Conservation (phyloP, 2,888 invertebrate genomes). For the Apoda limacodes region DNA sequence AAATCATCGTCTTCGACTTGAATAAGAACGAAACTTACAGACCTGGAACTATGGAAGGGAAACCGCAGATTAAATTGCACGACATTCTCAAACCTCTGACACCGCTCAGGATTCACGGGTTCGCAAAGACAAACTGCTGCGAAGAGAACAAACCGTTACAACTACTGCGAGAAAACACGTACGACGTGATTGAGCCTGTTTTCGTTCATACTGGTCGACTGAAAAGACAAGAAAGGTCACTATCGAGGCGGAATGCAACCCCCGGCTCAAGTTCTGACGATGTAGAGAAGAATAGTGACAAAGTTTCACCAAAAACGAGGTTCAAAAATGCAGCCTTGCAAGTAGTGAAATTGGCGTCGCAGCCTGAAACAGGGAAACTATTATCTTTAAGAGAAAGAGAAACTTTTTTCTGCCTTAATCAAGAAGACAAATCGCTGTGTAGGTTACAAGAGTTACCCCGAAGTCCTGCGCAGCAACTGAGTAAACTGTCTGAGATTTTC, state of each 20-base stretch:
- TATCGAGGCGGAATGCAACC: conserved; percentile 16
- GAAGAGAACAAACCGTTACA: conserved; percentile 40
- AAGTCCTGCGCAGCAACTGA: conserved; percentile 44
- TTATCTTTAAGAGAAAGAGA: conserved; percentile 49
- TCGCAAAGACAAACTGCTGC: conserved; percentile 30
- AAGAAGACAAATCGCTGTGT: conserved; percentile 31
- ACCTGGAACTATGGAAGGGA: conserved; percentile 18
- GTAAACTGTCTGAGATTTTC: conserved; percentile 55
- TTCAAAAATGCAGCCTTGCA: conserved; percentile 56
- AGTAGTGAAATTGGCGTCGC: conserved; percentile 46
- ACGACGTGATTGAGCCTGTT: conserved; percentile 55
- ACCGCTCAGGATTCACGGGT: conserved; percentile 44
- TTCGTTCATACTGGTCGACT: conserved; percentile 35
- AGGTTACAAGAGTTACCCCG: conserved; percentile 39
- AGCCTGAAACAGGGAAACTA: conserved; percentile 54
- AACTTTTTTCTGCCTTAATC: conserved; percentile 31
- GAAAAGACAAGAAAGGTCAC: conserved; percentile 28
- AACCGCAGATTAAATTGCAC: conserved; percentile 34
- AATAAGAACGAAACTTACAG: conserved; percentile 28
- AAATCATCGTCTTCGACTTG: conserved; percentile 52
- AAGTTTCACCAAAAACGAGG: conserved; percentile 47
- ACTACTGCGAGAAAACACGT: conserved; percentile 54
- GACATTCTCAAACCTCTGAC: conserved; percentile 55
- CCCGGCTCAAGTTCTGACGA: conserved; percentile 14
- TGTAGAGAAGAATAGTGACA: conserved; percentile 19